phyloP scores from a whole-genome alignment of 2,113 vertebrate genomes.

The Salvelinus sp. region DNA sequence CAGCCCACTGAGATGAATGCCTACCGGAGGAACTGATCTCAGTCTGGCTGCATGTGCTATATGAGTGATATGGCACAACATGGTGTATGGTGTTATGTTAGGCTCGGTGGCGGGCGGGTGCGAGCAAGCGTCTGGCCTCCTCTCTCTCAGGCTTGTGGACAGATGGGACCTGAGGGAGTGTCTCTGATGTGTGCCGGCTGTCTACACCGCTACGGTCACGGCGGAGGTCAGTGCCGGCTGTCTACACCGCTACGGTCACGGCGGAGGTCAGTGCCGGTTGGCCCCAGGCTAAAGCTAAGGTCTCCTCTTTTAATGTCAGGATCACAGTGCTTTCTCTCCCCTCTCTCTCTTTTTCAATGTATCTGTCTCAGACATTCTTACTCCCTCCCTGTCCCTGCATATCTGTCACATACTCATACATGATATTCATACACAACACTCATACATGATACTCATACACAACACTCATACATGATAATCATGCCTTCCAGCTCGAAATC shows the following conservation, averaged over 20 bases:
- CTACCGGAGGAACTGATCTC: slow-evolving; percentile 12
- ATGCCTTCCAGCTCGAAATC: too few relatives aligned
- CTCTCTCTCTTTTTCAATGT: background rate
- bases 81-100: background rate
- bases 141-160: slow-evolving; percentile 58
- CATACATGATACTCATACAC: too few relatives aligned
- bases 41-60: slow-evolving; percentile 31
- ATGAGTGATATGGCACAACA: slow-evolving; percentile 22
- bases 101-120: background rate
- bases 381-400: too few relatives aligned
- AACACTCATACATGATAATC: too few relatives aligned
- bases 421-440: too few relatives aligned
- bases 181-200: slow-evolving; percentile 60
- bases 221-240: slow-evolving; percentile 59
- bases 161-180: slow-evolving; percentile 44
- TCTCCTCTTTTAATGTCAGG: slow-evolving; percentile 39
- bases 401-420: too few relatives aligned
- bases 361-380: background rate
- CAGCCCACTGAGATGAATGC: slow-evolving; percentile 40
- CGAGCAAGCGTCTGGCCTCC: slow-evolving; percentile 37
- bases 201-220: slow-evolving; percentile 59
- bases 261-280: slow-evolving; percentile 50
- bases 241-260: slow-evolving; percentile 58
- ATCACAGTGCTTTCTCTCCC: slow-evolving; percentile 28
- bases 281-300: slow-evolving; percentile 27